Conservation (phyloP, 1,140 invertebrate genomes). For the Rhynchophorus ferrugineus region DNA sequence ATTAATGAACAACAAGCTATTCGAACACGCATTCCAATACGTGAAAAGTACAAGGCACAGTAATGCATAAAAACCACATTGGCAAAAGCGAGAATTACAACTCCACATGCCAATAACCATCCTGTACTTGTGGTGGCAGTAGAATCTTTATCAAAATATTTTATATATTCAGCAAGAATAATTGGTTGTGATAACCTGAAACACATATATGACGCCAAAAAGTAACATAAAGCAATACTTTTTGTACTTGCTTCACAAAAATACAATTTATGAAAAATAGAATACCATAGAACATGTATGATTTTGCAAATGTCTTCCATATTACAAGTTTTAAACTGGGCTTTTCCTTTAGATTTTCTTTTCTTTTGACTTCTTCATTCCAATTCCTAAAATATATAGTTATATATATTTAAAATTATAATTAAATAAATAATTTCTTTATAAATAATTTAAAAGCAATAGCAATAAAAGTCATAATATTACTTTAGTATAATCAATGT, state of each 20-base stretch:
- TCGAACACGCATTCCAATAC: slow-evolving; percentile 48
- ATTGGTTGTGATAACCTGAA: slow-evolving; percentile 30
- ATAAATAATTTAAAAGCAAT: too few species aligned
- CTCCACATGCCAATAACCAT: slow-evolving; percentile 42
- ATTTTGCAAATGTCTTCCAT: slow-evolving; percentile 37
- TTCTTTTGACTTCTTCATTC: slow-evolving; percentile 41
- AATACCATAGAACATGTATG: slow-evolving; percentile 30
- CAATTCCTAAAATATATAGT: slow-evolving; percentile 53
- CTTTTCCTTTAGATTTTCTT: slow-evolving; percentile 25
- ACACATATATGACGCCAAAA: slow-evolving; percentile 7
- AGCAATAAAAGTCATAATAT: background rate
- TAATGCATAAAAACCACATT: slow-evolving; percentile 43
- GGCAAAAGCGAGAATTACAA: slow-evolving; percentile 41
- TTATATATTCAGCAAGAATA: slow-evolving; percentile 38
- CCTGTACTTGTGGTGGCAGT: slow-evolving; percentile 30
- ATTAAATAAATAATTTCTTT: too few species aligned
- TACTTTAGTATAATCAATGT: background rate
- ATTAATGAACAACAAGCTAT: slow-evolving; percentile 48
- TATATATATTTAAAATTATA: slow-evolving; percentile 53
- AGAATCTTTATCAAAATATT: slow-evolving; percentile 35
- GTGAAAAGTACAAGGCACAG: slow-evolving; percentile 37
- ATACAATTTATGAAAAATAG: slow-evolving; percentile 30
- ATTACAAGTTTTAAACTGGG: slow-evolving; percentile 35
- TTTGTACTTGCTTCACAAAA: slow-evolving; percentile 27
- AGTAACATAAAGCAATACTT: background rate